Conservation (phyloP, 2,797 vertebrate genomes). For the Pteronotus mesoamericanus region DNA sequence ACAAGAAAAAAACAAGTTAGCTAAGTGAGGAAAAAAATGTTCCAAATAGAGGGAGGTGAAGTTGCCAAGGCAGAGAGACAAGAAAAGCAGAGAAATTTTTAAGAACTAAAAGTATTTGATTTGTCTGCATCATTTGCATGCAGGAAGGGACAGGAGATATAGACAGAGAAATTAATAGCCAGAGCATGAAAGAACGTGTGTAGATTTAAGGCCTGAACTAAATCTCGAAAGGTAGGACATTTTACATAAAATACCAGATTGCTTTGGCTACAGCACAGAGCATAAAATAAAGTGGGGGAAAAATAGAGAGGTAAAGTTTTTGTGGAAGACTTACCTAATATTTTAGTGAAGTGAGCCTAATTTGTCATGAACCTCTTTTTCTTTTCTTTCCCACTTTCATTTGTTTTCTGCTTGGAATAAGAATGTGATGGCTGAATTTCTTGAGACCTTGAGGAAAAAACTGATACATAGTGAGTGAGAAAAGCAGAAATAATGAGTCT, state of each 20-base stretch:
- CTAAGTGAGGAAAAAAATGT: background rate
- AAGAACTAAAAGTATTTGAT: background rate
- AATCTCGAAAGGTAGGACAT: background rate
- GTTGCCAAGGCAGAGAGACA: background rate
- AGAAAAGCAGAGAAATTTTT: background rate
- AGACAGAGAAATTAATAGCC: background rate
- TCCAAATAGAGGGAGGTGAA: background rate
- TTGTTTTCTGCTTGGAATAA: slow-evolving; percentile 11
- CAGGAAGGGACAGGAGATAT: background rate
- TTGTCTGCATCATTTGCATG: background rate
- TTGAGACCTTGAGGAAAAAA: background rate
- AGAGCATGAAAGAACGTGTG: background rate
- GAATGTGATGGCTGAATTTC: background rate
- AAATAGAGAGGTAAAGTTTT: background rate
- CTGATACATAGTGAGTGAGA: background rate
- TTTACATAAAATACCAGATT: background rate
- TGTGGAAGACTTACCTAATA: background rate
- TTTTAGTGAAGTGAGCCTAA: background rate
- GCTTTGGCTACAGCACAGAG: background rate
- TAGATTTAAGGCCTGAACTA: background rate
- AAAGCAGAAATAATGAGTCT: background rate
- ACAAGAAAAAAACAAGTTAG: background rate
- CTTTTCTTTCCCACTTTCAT: background rate
- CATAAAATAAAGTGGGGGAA: background rate
- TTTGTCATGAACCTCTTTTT: background rate